Base-by-base conservation (phyloP, 2,888 invertebrate species). In the Ophion costatus region DNA sequence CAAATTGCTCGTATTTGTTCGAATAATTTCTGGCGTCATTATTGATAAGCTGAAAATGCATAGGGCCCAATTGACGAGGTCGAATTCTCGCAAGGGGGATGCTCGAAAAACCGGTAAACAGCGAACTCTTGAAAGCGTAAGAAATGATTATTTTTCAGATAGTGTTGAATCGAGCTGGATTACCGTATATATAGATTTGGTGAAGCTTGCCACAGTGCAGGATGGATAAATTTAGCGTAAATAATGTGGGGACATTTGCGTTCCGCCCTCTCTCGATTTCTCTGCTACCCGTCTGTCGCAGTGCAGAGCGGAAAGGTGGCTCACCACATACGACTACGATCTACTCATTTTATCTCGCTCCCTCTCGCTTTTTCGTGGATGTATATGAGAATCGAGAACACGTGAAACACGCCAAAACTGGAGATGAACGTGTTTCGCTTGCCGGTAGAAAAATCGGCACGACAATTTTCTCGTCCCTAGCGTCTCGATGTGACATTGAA, bases 201-300 rank as follows among this genome's bases (percentile, higher is more conserved):
- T 24, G 57, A 70, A 67, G 69, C 63, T 24, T 74, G 64, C 57
- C 66, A 66, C 75, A 51, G 70, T 59, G 73, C 78, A 56, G 67
- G 84, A 86, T 77, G 89, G 90, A 88, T 90, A 92, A 92, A 92
- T 92, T 92, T 90, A 89, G 88, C 91, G 91, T 92, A 91, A 92
- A 92, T 92, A 91, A 92, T 90, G 89, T 87, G 88, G 89, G 87
- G 73, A 80, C 90, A 89, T 90, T 90, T 82, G 89, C 88, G 89
- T 88, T 88, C 83, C 67, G 74, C 83, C 77, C 57, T 75, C 76
- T 69, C 82, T 45, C 77, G 75, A 71, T 71, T 66, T 57, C 66
- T 66, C 66, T 57, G 38, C 38, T 22, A 22, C 59, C 76, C 73
- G 67, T 82, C 84, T 84, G 84, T 78, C 82, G 86, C 84, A 86